These are phyloP conservation scores for Echinops telfairi DNA, from an alignment of 2,113 vertebrate species.

Conservation along the genomic window DNA sequence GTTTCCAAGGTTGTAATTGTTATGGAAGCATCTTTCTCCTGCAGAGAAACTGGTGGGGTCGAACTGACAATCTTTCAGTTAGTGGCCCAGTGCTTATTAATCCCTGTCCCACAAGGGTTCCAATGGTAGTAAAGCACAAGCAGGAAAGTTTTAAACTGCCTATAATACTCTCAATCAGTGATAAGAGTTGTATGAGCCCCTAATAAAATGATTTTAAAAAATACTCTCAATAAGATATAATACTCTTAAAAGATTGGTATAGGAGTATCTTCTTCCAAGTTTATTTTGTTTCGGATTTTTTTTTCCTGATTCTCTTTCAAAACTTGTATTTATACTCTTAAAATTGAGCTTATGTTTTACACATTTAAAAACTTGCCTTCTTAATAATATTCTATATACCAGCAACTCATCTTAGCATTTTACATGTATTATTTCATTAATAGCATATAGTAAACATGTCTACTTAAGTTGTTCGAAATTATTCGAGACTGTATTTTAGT, in stretches of 20 bases:
- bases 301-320: too few relatives aligned
- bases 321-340: too few relatives aligned
- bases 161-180: too few relatives aligned
- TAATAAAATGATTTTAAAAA: too few relatives aligned
- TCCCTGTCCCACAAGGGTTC: neutral
- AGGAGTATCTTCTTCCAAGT: too few relatives aligned
- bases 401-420: too few relatives aligned
- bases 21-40: neutral
- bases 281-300: too few relatives aligned
- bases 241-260: too few relatives aligned
- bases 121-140: neutral
- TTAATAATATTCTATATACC: neutral
- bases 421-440: neutral
- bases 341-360: neutral
- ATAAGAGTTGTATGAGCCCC: too few relatives aligned
- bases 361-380: slow-evolving; percentile 7
- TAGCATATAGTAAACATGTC: neutral
- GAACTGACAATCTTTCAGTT: too few relatives aligned
- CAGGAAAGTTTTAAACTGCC: neutral
- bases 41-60: neutral
- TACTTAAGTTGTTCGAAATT: slow-evolving; percentile 19
- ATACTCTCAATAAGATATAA: too few relatives aligned
- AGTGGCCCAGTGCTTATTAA: neutral
- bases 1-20: neutral
- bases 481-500: neutral